A percentile compares a stretch with the other conserved stretches of the same genome.
phyloP scores from a whole-genome alignment of 2,113 vertebrate genomes.

The Myotis davidii region DNA sequence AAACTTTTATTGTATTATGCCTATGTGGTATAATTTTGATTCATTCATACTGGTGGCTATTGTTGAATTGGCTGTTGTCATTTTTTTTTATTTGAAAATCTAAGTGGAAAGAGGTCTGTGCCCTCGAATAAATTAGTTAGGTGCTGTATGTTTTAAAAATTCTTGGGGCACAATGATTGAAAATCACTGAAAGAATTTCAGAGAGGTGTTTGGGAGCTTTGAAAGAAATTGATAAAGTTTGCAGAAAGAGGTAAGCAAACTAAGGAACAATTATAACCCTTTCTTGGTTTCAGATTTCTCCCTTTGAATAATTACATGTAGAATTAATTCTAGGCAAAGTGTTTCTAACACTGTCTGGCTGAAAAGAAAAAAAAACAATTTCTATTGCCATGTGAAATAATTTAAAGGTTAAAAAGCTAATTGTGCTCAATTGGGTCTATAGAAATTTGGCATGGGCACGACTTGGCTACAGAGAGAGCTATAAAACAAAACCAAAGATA shows the following conservation, averaged over 20 bases:
- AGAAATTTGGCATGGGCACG: slow-evolving; percentile 59
- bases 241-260: background rate
- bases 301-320: background rate
- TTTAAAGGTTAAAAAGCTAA: slow-evolving; percentile 74
- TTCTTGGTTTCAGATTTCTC: slow-evolving; percentile 3
- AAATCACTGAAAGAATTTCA: background rate
- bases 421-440: slow-evolving; percentile 7
- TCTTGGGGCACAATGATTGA: no score
- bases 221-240: background rate
- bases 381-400: slow-evolving; percentile 64
- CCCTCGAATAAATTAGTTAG: no score
- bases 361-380: background rate
- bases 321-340: slow-evolving; percentile 10
- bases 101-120: no score
- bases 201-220: background rate
- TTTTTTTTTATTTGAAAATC: no score
- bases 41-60: no score
- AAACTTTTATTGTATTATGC: no score
- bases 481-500: slow-evolving; percentile 48
- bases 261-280: background rate
- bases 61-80: no score
- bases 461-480: slow-evolving; percentile 55
- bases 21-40: no score
- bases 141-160: no score
- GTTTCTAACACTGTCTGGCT: background rate